Conservation (phyloP, 2,113 vertebrate genomes). For the Megaleporinus macrocephalus region DNA sequence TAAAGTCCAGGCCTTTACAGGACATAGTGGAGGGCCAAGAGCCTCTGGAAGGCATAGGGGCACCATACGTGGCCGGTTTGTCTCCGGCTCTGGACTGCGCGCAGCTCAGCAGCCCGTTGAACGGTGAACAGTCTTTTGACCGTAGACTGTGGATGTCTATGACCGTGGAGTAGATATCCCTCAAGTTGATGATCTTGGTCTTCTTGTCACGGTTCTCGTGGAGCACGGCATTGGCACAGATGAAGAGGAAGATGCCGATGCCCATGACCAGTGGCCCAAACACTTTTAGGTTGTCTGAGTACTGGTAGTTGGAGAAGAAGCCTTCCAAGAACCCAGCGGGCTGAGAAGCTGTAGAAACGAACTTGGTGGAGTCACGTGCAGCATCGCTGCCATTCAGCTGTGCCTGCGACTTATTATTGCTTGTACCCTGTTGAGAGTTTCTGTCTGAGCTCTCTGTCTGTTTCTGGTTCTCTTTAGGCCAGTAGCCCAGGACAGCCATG, state of each 20-base stretch:
- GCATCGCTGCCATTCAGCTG: constrained; percentile 5
- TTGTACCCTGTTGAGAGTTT: constrained; percentile 48
- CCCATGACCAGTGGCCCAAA: constrained; percentile 97
- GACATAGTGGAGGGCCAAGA: constrained; percentile 83
- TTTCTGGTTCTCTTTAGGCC: constrained; percentile 83
- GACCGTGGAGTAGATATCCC: constrained; percentile 97
- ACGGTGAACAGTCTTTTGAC: constrained; percentile 84
- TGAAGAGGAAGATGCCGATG: constrained; percentile 98
- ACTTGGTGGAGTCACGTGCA: constrained; percentile 60
- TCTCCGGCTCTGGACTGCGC: constrained; percentile 82
- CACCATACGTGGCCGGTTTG: constrained; percentile 72
- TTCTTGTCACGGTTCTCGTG: constrained; percentile 97
- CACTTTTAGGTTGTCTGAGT: constrained; percentile 97
- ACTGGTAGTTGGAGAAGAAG: constrained; percentile 87
- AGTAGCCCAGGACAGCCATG: constrained; percentile 95
- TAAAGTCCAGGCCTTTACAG: constrained; percentile 61
- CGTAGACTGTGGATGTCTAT: constrained; percentile 94
- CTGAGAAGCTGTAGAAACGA: constrained; percentile 50
- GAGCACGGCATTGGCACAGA: constrained; percentile 96
- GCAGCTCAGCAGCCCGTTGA: constrained; percentile 90
- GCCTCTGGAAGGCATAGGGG: constrained; percentile 78
- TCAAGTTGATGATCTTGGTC: constrained; percentile 96
- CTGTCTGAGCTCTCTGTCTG: constrained; percentile 62
- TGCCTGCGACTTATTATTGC: constrained; percentile 58
- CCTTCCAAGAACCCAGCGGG: constrained; percentile 80